These are phyloP conservation scores for Pocillopora verrucosa DNA, from an alignment of 64 coral and sea anemone species.

Conservation along the genomic window DNA sequence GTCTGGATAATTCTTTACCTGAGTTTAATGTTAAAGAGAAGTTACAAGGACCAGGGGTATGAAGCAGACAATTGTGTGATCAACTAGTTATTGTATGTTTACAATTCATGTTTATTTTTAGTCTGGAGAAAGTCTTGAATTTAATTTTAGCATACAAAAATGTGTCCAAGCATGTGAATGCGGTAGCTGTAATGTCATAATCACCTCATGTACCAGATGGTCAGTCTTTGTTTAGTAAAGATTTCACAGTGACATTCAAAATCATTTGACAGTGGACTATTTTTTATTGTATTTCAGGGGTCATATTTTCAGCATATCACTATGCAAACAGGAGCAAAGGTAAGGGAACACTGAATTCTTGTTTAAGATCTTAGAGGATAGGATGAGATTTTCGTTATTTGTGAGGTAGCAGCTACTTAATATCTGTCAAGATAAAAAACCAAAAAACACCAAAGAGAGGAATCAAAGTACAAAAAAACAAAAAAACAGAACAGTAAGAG, in stretches of 20 bases:
- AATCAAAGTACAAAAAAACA: too few species aligned
- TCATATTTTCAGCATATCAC: conserved; percentile 95
- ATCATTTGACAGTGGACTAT: neutral
- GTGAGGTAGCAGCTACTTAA: too few species aligned
- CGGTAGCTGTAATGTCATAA: neutral
- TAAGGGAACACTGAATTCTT: neutral
- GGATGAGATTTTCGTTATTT: too few species aligned
- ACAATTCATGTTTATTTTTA: neutral
- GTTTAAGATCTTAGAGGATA: too few species aligned
- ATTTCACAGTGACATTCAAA: neutral
- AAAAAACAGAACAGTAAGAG: too few species aligned
- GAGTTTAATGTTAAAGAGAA: conserved; percentile 92
- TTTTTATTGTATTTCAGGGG: conserved; percentile 39
- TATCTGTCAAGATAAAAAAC: too few species aligned
- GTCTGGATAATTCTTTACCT: conserved; percentile 78
- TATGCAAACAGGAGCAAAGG: conserved; percentile 97
- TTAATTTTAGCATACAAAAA: too few species aligned
- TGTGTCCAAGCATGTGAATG: too few species aligned
- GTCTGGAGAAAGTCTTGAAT: too few species aligned
- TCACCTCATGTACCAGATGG: too few species aligned
- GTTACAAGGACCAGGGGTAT: conserved; percentile 88
- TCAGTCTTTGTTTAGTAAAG: too few species aligned
- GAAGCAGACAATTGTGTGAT: neutral
- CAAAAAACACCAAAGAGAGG: too few species aligned
- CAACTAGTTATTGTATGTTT: neutral